phyloP scores from a whole-genome alignment of 2,797 vertebrate species.

The Sebastes matsubarae region DNA sequence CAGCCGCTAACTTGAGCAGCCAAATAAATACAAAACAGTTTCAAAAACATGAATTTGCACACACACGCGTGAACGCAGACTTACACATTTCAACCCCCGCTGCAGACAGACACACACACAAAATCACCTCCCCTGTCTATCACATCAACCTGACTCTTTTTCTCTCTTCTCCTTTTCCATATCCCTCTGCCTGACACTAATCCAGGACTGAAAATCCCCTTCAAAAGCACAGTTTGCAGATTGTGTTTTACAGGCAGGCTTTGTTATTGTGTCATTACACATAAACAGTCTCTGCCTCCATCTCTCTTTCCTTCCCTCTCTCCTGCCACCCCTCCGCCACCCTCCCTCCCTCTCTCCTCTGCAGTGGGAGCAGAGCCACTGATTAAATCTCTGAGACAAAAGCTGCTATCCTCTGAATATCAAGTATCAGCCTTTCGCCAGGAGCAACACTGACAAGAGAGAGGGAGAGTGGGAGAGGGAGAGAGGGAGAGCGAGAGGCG shows the following conservation, averaged over 20 bases:
- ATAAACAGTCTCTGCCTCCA: constrained; percentile 84
- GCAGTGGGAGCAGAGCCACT: constrained; percentile 83
- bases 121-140: constrained; percentile 73
- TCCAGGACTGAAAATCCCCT: constrained; percentile 83
- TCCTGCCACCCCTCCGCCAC: constrained; percentile 63
- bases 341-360: constrained; percentile 72
- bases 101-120: constrained; percentile 42
- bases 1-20: constrained; percentile 55
- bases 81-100: constrained; percentile 42
- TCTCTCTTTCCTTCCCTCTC: constrained; percentile 76
- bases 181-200: constrained; percentile 82
- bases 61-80: constrained; percentile 8
- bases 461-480: constrained; percentile 60
- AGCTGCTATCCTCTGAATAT: constrained; percentile 87
- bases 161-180: constrained; percentile 70
- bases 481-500: constrained; percentile 66
- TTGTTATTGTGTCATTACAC: constrained; percentile 88
- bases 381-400: constrained; percentile 88
- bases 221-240: constrained; percentile 83
- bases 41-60: constrained; percentile 42
- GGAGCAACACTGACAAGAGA: constrained; percentile 84
- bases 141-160: constrained; percentile 75
- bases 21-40: constrained; percentile 61
- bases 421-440: constrained; percentile 86
- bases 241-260: constrained; percentile 84